Base-by-base conservation (phyloP, 2,888 invertebrate genomes). In the Sinelater perroti region DNA sequence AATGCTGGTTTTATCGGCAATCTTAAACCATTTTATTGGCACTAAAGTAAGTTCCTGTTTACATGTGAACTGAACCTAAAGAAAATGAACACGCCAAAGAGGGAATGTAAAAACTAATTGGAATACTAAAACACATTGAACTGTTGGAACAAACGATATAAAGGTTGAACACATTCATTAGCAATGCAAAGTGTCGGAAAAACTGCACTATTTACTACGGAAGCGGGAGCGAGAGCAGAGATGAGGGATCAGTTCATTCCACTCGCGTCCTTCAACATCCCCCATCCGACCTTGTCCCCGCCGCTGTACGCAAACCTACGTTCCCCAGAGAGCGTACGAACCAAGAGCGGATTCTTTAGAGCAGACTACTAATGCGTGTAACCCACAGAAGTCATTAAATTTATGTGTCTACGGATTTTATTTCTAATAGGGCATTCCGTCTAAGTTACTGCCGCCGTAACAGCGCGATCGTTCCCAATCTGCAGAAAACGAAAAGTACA, bases 221-320 rank as follows among this genome's bases (percentile, higher is more conserved):
- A 52, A 58, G 40, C 53, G 26, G 36, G 40, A 18, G 17, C 33
- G 13, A 44, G 8, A 35, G n/a, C 13, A 54, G 31, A 47, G 40
- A 47, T 33, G 20, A 46, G 17, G 45, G 38, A 45, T 36, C 51
- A 59, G 64, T 65, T 65, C 64, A 60, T 65, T 65, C 61, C 64
- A 57, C 64, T 46, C 57, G 57, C 61, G 63, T 59, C 64, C 63
- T 65, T 65, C 64, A 58, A 46, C 62, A 65, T 60, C 63, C 63
- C 62, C 55, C 47, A 58, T 52, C 52, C 62, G 64, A 55, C 64
- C 64, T 65, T 65, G 62, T 50, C 56, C 51, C 57, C 45, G 40
- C 54, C 30, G 35, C 35, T 35, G 50, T 35, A 44, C 50, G 50
- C 38, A 36, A 35, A 54, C 30, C 40, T 42, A 38, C 50, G 50